Evolutionary conservation across 2,113 vertebrate genomes (phyloP).

Genomic region (Neolamprologus variostigma): DNA sequence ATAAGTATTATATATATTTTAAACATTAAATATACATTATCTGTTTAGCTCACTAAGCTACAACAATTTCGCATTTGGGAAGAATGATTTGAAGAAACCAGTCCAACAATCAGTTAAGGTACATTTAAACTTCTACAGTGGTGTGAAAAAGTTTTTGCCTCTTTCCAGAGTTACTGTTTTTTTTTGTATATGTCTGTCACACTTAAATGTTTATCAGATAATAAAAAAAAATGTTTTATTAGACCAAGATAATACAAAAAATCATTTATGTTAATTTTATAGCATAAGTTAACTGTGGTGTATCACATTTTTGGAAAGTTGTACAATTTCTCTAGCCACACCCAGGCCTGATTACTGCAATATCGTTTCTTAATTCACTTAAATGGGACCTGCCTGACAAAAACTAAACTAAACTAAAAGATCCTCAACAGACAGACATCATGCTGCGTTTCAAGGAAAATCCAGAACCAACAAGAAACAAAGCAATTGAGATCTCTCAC

Average conservation of each 20-base stretch:
- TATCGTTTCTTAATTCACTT: too few relatives aligned
- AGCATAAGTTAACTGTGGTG: neutral
- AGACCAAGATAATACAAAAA: neutral
- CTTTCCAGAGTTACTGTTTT: neutral
- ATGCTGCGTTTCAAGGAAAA: too few relatives aligned
- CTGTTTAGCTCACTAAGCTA: constrained; percentile 28
- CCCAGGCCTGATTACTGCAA: too few relatives aligned
- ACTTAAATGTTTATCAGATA: neutral
- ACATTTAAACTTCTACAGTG: neutral
- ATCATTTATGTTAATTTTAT: neutral
- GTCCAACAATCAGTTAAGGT: constrained; percentile 65
- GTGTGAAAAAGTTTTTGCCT: rapidly evolving
- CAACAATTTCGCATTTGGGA: constrained; percentile 67
- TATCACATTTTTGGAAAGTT: neutral
- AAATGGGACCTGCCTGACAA: too few relatives aligned
- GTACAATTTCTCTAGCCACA: too few relatives aligned
- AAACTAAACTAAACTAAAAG: too few relatives aligned
- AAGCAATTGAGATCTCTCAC: too few relatives aligned
- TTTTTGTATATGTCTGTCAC: neutral
- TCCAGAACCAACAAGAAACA: too few relatives aligned
- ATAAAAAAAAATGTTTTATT: neutral
- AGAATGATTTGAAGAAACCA: constrained; percentile 47
- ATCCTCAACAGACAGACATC: too few relatives aligned
- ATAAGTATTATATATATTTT: neutral
- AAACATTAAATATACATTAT: neutral